Evolutionary conservation across 2,113 vertebrate genomes (phyloP), one percentile per base, ranked within the genome.

Genomic region (Herpailurus yagouaroundi): DNA sequence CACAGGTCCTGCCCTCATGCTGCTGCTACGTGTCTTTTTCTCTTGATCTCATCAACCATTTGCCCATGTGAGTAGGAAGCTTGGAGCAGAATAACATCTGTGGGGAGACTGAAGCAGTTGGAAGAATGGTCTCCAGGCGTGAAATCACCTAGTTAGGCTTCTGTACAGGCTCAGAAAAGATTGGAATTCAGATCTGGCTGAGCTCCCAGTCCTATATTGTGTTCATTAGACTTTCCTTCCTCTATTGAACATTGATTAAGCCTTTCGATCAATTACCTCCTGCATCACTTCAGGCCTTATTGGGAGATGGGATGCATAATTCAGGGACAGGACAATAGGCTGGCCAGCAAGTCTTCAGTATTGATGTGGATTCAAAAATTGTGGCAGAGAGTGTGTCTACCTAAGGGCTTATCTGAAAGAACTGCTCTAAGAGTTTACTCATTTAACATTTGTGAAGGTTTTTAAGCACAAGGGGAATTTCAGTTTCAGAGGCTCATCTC

Each of bases 161-260:
- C 79, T 90, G 74, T 85, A 68, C 14, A 64, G 57, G 57, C 50
- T 76, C 52, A 83, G 36, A 90, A 63, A 91, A 90, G 80, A 95
- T 79, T 83, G 27, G 69, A 90, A 94, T 96, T 89, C 21, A 55
- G 89, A 29, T 66, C 83, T 97, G 94, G 69, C 92, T 87, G 8
- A 0, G 64, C 12, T 94, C 90, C 94, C 74, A 79, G 69, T 50
- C 80, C 69, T 94, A 0, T 85, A 63, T 92, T 88, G 85, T 84
- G 38, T 79, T 94, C 84, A 91, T 97, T 96, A 95, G 87, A 50
- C 36, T 84, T 84, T 77, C 57, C 55, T 97, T 97, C 95, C 73
- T 93, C 68, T 92, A 84, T 71, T 91, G 97, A 97, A 50, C 87
- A 96, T 15, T 73, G 95, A 86, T 82, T 52, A 81, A 96, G 57